Base-by-base conservation (phyloP, 2,888 invertebrate species). In the Ophion ellenae region DNA sequence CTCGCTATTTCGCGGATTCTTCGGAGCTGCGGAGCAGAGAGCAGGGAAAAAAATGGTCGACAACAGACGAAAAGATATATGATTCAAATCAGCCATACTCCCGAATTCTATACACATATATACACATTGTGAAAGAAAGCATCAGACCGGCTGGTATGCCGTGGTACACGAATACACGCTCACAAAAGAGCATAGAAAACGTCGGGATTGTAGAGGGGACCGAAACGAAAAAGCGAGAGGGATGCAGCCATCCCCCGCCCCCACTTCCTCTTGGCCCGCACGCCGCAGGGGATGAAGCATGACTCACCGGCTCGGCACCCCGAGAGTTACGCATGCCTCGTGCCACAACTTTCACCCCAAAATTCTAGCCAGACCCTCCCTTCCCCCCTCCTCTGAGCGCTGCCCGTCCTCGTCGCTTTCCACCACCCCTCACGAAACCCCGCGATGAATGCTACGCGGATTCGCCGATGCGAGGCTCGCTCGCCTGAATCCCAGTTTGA, bases 221-320 rank as follows among this genome's bases (percentile, higher is more conserved):
- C 45, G 73, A 73, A 82, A 70, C 67, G 80, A 81, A 83, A 85
- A 82, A 82, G 69, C 59, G 73, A 74, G 84, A 75, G 79, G 76
- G 81, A 83, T 83, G 75, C 75, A 81, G 75, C 73, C 77, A 80
- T 69, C 83, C 71, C 79, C 81, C 80, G 83, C 64, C 80, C 82
- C 76, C 77, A 78, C 74, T 67, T 81, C 77, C 75, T 86, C 79
- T 87, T 87, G 87, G 9, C 59, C 45, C 85, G 81, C 87, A 84
- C 87, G 70, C 71, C 83, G 87, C 88, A 88, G 90, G 92, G 92
- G 93, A 92, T 92, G 92, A 91, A 93, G 92, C 83, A 91, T 93
- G 93, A 93, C 90, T 93, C 93, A 93, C 89, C 90, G 88, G 81
- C 67, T 59, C 73, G 77, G 84, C 88, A 86, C 84, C 86, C 87